Percentiles rank a stretch among this genome's conserved stretches.
Evolutionary conservation across 2,113 vertebrate genomes (phyloP).

Genomic region (Marmota monax): DNA sequence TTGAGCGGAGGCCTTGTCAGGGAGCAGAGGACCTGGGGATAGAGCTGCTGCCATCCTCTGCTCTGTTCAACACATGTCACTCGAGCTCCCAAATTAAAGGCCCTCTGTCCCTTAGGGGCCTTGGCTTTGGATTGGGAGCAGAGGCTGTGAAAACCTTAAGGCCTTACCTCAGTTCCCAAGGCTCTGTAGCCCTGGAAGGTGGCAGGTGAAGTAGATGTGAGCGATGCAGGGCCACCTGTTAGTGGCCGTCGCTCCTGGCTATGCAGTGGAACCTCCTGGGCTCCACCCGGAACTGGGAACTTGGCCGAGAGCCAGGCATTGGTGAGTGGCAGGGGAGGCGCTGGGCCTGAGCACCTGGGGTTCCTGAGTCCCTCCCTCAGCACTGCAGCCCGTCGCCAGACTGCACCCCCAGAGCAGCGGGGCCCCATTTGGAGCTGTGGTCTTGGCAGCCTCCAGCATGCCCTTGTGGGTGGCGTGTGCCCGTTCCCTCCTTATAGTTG

Average conservation of each 20-base stretch:
- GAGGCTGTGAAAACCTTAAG: background rate
- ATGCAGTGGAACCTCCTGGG: background rate
- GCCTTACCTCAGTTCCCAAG: background rate
- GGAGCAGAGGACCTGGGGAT: background rate
- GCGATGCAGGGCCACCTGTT: background rate
- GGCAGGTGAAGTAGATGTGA: background rate
- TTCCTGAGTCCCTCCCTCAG: no score
- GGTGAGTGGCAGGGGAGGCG: background rate
- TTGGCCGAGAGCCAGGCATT: background rate
- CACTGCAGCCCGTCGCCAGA: background rate
- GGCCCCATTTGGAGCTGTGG: rapidly evolving
- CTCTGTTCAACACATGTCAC: rapidly evolving
- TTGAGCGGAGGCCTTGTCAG: background rate
- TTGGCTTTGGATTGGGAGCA: background rate
- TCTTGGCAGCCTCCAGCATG: rapidly evolving
- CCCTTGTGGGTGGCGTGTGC: rapidly evolving
- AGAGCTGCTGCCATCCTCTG: background rate
- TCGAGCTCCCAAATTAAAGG: background rate
- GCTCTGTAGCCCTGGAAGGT: background rate
- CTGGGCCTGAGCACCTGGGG: background rate
- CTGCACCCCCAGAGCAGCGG: background rate
- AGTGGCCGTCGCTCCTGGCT: background rate
- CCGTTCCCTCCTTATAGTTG: rapidly evolving
- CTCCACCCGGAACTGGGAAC: background rate
- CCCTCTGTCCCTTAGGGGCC: background rate